Conservation (phyloP, 1,140 invertebrate genomes). For the Monochamus saltuarius region DNA sequence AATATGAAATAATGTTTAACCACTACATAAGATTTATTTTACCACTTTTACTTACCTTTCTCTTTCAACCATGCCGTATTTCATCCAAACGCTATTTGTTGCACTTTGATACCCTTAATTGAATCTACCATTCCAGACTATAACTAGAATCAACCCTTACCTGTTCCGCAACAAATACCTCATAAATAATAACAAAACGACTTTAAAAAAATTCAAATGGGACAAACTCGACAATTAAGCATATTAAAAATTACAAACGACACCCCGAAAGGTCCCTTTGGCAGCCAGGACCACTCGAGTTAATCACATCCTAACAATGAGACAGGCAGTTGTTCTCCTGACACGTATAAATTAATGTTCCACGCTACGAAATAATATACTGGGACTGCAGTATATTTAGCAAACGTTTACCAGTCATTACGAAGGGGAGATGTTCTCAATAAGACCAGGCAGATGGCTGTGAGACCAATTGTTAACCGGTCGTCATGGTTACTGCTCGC, state of each 20-base stretch:
- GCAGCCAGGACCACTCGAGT: constrained; percentile 29
- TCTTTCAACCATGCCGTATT: too few relatives aligned
- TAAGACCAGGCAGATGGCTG: constrained; percentile 39
- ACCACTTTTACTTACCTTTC: too few relatives aligned
- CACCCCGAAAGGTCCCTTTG: constrained; percentile 31
- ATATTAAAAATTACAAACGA: constrained; percentile 46
- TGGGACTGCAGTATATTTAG: constrained; percentile 45
- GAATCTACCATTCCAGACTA: too few relatives aligned
- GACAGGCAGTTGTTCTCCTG: constrained; percentile 31
- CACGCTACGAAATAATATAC: constrained; percentile 45
- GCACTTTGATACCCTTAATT: too few relatives aligned
- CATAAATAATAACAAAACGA: constrained; percentile 35
- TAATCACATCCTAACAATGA: constrained; percentile 40
- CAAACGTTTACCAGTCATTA: constrained; percentile 43
- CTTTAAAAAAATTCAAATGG: constrained; percentile 30
- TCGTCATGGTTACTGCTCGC: constrained; percentile 45
- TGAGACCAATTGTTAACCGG: constrained; percentile 43
- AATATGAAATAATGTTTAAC: too few relatives aligned
- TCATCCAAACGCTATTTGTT: too few relatives aligned
- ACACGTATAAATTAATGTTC: constrained; percentile 45
- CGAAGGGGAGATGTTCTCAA: constrained; percentile 39
- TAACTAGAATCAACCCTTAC: neutral
- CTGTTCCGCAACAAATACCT: constrained; percentile 15
- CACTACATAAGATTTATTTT: too few relatives aligned
- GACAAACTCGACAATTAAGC: constrained; percentile 39